Base-by-base conservation (phyloP, 2,113 vertebrate genomes). In the Regulus satrapa region DNA sequence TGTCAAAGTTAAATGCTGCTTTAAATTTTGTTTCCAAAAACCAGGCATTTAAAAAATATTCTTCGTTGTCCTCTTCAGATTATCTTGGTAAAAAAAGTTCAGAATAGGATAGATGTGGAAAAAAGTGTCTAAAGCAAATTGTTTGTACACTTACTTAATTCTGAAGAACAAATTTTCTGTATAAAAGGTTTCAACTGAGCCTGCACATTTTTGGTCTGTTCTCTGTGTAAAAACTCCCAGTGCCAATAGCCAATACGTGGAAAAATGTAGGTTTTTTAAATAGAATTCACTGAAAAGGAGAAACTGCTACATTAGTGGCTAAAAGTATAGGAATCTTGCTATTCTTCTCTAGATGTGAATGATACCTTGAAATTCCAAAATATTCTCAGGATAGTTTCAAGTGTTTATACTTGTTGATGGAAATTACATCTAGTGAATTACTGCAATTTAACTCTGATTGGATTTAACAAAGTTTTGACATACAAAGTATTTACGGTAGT, bases 1-100 rank as follows among this genome's bases (percentile, higher is more conserved):
- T 96, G 81, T 97, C 92, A 92, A 63, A 97, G 61, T 75, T 88
- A 91, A 95, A 88, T 46, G 25, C 72, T 90, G 88, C 80, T 95
- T 95, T 81, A 92, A 61, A 29, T 81, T 91, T 91, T 92, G 32
- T 92, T 94, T 94, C 68, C 43, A 71, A 92, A 91, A 86, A n/a
- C 26, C 43, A 32, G 58, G 41, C 43, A 58, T 55, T 92, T 81
- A 94, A 34, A 69, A 89, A 89, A 91, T 84, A 82, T 31, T 89
- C 34, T 12, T 71, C 41, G 32, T 85, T 84, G 51, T 67, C 31
- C 11, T 63, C 84, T 69, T 75, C 34, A 58, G 29, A 18, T 81
- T 84, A 28, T 76, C 66, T 49, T 16, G 3, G 7, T 77, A n/a
- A 93, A 87, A 88, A 31, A 26, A 48, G 17, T 73, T 94, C 86